Evolutionary conservation across 2,113 vertebrate genomes (phyloP), one percentile per base, ranked within the genome.

Genomic region (Geococcyx californianus): DNA sequence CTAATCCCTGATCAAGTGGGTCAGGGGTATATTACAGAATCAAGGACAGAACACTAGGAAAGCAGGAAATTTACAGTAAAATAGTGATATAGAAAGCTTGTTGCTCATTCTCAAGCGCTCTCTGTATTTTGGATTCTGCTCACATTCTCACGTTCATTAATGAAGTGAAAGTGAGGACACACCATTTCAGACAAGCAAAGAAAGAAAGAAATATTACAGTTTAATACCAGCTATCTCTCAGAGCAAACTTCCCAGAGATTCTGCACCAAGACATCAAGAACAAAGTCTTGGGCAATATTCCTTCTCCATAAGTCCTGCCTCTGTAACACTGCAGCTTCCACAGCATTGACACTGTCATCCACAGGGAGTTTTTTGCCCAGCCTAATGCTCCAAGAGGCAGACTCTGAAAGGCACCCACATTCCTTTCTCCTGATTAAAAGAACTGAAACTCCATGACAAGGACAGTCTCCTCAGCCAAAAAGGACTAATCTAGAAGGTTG

Each of bases 251-350:
- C 42, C 33, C 69, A 36, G 24, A 40, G 18, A 54, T 83, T 63
- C 86, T 58, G 26, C 66, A 89, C 7, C 40, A 80, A 45, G 44
- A 40, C 36, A 67, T 26, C 18, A 47, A n/a, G 26, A 59, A 28
- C 38, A 78, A 74, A 40, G 23, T 29, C 31, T 45, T 8, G 12
- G 59, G 21, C 42, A 21, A 13, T 10, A 42, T 8, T 45, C 23
- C 56, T 84, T 33, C 62, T 36, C 73, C 1, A 0, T 26, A 72
- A 23, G 31, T 60, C 59, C 54, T 45, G 42, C 40, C 60, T 40
- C 67, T 1, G 0, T 59, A 54, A 68, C 1, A 0, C 66, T 45
- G 47, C 1, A 0, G 36, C 26, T 59, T 69, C 62, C 56, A 49
- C 69, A 42, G 51, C 59, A 26, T 0, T 24, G 28, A 49, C 3